phyloP scores from a whole-genome alignment of 2,888 invertebrate species.

The Agrotis puta region DNA sequence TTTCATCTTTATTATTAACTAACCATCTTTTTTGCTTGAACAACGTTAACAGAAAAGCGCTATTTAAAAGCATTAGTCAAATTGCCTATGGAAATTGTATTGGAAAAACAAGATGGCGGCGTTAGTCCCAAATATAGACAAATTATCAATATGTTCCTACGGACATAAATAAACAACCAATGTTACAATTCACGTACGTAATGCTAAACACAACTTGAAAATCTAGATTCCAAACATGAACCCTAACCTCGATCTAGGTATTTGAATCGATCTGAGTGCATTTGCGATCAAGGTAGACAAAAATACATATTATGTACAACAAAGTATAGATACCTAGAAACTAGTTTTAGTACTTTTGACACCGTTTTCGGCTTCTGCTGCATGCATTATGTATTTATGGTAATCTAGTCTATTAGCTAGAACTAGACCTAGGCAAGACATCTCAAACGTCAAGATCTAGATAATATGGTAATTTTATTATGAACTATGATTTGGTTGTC shows the following conservation, averaged over 20 bases:
- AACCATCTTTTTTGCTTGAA: background rate
- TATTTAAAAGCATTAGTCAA: too few relatives aligned
- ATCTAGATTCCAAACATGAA: slow-evolving; percentile 34
- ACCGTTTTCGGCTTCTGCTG: slow-evolving; percentile 49
- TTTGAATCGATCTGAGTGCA: slow-evolving; percentile 46
- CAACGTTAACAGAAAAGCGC: too few relatives aligned
- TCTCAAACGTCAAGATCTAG: slow-evolving; percentile 45
- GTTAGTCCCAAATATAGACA: too few relatives aligned
- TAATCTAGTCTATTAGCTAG: slow-evolving; percentile 46
- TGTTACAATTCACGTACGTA: background rate
- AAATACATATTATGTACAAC: slow-evolving; percentile 35
- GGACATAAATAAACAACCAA: slow-evolving; percentile 14
- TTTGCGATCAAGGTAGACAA: slow-evolving; percentile 60
- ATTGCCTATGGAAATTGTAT: too few relatives aligned
- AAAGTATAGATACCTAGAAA: slow-evolving; percentile 2
- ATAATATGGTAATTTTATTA: slow-evolving; percentile 35
- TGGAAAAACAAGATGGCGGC: too few relatives aligned
- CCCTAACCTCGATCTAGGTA: slow-evolving; percentile 60
- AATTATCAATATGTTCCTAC: background rate
- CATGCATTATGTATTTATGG: slow-evolving; percentile 53
- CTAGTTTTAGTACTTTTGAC: slow-evolving; percentile 51
- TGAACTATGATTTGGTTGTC: slow-evolving; percentile 20
- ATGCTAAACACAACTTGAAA: slow-evolving; percentile 33
- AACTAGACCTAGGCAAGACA: slow-evolving; percentile 47
- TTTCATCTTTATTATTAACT: too few relatives aligned